Evolutionary conservation across 2,113 vertebrate species (phyloP), one percentile per base, ranked within the genome.

Genomic region (Grammomys dolichurus): DNA sequence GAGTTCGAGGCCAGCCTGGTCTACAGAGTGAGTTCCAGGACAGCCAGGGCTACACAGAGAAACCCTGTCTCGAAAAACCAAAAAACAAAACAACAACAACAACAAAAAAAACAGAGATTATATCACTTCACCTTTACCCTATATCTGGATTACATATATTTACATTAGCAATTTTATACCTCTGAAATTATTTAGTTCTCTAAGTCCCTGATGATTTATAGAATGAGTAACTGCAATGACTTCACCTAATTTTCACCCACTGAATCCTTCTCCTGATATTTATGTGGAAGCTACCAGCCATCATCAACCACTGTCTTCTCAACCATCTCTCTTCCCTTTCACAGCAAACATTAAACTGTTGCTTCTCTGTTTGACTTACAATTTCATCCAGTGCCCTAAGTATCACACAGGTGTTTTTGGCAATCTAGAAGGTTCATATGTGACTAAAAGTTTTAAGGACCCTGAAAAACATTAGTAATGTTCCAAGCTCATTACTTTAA

Each of bases 401-500:
- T 0, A n/a, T n/a, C 63, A 70, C n/a, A 60, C 48, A 67, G 73
- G 13, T 81, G 48, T 78, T 43, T 63, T 85, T 70, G 80, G 51
- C 10, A 93, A 63, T 76, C 48, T 58, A 33, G 11, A 24, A 87
- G 5, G 5, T 86, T 93, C 31, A 24, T 70, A 28, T 91, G 84
- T 87, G 20, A 28, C 67, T 9, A 63, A 95, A 33, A 31, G 6
- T 1, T 46, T 85, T 56, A 75, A 33, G 16, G 3, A 56, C 19
- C 48, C 63, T 77, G 48, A 5, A 90, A 91, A 94, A 80, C 16
- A 93, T 33, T 84, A 70, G 56, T 76, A 69, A 87, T 89, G 46
- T 60, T 90, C 22, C 95, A 94, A 87, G 73, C 58, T 90, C 40
- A 94, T 40, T 75, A 56, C 24, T 81, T 81, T 90, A 43, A 84